phyloP scores from a whole-genome alignment of 2,888 invertebrate genomes.

The Myopa tessellatipennis region DNA sequence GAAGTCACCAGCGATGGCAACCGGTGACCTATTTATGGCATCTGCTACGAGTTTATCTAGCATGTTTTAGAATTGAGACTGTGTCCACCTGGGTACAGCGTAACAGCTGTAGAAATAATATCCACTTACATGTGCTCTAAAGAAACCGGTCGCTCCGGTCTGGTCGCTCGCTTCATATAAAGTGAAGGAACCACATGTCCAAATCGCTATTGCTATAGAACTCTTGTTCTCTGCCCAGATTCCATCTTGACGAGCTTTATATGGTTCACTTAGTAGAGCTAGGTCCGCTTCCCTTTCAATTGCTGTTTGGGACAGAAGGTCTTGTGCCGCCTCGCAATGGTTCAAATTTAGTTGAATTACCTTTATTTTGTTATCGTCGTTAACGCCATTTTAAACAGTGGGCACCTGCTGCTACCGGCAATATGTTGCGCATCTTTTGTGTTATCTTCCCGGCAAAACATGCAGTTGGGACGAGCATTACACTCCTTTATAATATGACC shows the following conservation, averaged over 20 bases:
- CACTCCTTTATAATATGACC: slow-evolving; percentile 3
- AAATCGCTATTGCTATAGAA: slow-evolving; percentile 5
- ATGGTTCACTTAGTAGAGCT: slow-evolving; percentile 1
- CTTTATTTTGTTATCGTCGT: too few species aligned
- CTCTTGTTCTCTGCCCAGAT: neutral
- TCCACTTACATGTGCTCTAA: neutral
- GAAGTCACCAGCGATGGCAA: neutral
- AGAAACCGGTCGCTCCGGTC: too few species aligned
- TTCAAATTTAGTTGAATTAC: too few species aligned
- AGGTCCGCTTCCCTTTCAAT: neutral
- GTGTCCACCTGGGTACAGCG: slow-evolving; percentile 24
- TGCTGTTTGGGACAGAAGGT: neutral
- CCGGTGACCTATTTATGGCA: neutral
- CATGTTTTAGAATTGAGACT: neutral
- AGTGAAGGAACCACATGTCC: slow-evolving; percentile 9
- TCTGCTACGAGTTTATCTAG: slow-evolving; percentile 1
- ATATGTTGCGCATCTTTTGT: slow-evolving; percentile 11
- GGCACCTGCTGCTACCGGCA: neutral
- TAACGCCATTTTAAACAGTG: too few species aligned
- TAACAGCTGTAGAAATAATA: slow-evolving; percentile 20
- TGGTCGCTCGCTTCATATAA: slow-evolving; percentile 1
- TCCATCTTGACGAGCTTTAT: neutral
- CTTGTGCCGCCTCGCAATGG: too few species aligned
- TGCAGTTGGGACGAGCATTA: neutral
- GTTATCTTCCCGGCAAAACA: slow-evolving; percentile 3